Percentiles rank a stretch among this genome's conserved stretches.
Evolutionary conservation across 2,113 vertebrate genomes (phyloP).

Genomic region (Psephotus haematonotus): DNA sequence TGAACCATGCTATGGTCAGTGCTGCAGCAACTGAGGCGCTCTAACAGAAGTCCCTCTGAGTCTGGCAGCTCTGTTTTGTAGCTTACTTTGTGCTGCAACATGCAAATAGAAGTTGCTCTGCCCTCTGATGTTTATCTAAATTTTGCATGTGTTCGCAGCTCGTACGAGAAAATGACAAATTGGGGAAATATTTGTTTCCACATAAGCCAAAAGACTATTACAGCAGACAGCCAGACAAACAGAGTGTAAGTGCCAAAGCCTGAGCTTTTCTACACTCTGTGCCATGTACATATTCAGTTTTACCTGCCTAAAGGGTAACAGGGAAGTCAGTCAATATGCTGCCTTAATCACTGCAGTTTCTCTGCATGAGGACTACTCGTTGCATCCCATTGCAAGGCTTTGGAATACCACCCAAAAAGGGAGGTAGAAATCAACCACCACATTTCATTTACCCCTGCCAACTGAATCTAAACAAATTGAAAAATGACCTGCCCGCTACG

Average conservation of each 20-base stretch:
- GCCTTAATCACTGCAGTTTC: not conserved
- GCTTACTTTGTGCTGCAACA: not conserved
- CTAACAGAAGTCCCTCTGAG: not conserved
- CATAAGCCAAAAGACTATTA: not conserved
- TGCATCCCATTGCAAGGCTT: not conserved
- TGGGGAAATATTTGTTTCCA: constrained; percentile 57
- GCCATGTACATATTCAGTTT: not conserved
- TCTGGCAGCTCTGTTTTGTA: not conserved
- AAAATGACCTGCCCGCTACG: constrained; percentile 6
- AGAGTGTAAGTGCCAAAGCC: not conserved
- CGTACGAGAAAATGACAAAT: constrained; percentile 31
- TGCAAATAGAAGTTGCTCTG: not conserved
- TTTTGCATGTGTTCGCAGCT: constrained; percentile 27
- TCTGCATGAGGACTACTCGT: not conserved
- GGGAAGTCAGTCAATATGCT: not conserved
- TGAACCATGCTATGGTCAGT: not conserved
- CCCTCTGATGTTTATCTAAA: constrained; percentile 38
- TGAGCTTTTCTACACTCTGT: not conserved
- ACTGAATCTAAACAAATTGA: constrained; percentile 22
- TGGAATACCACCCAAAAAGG: constrained; percentile 16
- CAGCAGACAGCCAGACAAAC: constrained; percentile 15
- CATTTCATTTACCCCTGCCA: not conserved
- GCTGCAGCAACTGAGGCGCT: not conserved
- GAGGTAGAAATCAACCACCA: not conserved
- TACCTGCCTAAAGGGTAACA: not conserved